Evolutionary conservation across 2,113 vertebrate species (phyloP).

Genomic region (Lonchura striata): DNA sequence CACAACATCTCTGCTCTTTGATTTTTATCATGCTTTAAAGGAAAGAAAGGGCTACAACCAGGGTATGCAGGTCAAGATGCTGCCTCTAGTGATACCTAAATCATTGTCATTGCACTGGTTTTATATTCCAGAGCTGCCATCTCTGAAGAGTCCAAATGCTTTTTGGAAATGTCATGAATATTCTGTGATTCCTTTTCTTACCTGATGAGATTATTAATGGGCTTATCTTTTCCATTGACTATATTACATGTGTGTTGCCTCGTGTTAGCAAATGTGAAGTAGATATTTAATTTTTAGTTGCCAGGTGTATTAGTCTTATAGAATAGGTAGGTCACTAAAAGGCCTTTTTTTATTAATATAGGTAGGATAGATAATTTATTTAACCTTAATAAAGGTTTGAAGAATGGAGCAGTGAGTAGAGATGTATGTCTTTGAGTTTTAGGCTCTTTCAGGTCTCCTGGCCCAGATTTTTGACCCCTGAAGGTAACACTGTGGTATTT

Average conservation of each 20-base stretch:
- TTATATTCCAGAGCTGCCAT: neutral
- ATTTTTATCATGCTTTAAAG: neutral
- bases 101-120: neutral
- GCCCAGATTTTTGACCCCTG: neutral
- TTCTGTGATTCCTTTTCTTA: neutral
- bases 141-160: neutral
- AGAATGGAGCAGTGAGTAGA: neutral
- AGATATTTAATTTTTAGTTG: neutral
- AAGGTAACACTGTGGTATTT: neutral
- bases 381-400: neutral
- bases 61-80: accelerated
- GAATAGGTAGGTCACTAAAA: neutral
- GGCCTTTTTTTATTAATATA: neutral
- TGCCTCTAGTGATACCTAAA: neutral
- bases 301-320: neutral
- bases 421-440: neutral
- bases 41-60: neutral
- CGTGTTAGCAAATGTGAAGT: neutral
- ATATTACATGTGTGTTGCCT: neutral
- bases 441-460: neutral
- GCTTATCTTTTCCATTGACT: neutral
- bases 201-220: neutral
- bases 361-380: neutral
- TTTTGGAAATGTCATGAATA: neutral
- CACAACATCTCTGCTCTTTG: neutral